Evolutionary conservation across 2,113 vertebrate genomes (phyloP), one percentile per base, ranked within the genome.

Genomic region (Phyllostomus hastatus): DNA sequence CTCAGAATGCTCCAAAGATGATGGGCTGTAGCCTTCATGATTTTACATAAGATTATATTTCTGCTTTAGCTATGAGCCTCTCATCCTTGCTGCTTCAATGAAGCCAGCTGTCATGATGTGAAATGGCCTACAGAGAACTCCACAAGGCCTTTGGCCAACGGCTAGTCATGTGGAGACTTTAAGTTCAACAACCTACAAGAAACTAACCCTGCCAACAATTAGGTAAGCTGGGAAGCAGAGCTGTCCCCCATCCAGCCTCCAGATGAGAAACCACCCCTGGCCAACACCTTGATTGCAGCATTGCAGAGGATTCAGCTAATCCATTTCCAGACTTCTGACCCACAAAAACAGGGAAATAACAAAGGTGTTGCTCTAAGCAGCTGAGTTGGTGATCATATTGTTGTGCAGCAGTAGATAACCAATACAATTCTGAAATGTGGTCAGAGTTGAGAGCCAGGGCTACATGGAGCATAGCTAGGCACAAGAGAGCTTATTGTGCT

Each of bases 261-360:
- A 91, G 73, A 61, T 87, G 7, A 96, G 82, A 54, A 91, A 9
- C 12, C 2, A 69, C 7, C 19, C 33, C 11, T 89, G 31, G 75
- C 14, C 17, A 10, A 64, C 28, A 75, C 31, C 41, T 76, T 93
- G 41, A 66, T 24, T 83, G 7, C 4, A 83, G 28, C 33, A 35
- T 92, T 79, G 28, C 19, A 57, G 28, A 92, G 31, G 24, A 64
- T 83, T 86, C 73, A 75, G 12, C 2, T 20, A 85, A 89, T 38
- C 79, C 8, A 10, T 66, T 43, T 11, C 73, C 33, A 94, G 73
- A 73, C 33, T 26, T 91, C 24, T 87, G 73, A 92, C 28, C 26
- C 43, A 95, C 24, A 75, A 79, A 87, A 89, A 93, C 28, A 87
- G 43, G 54, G 78, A 94, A 59, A 73, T 79, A 81, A 95, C 61